phyloP scores from a whole-genome alignment of 2,797 vertebrate species.

The Cossypha polioptera region DNA sequence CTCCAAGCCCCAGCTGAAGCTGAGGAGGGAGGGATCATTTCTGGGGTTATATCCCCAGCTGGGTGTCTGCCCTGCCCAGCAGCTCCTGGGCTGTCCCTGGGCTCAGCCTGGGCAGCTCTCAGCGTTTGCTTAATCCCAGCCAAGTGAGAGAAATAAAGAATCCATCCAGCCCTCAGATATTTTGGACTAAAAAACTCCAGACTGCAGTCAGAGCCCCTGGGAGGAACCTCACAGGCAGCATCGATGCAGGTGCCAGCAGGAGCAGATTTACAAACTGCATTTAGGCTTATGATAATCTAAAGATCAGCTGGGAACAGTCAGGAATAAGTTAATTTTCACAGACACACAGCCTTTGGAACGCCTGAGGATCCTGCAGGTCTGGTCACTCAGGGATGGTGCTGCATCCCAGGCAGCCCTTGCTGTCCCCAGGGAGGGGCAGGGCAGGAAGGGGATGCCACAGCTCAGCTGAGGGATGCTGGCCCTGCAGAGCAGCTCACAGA shows the following conservation, averaged over 20 bases:
- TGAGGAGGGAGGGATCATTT: neutral
- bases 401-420: neutral
- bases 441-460: rapidly evolving
- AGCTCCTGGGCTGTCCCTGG: neutral
- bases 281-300: neutral
- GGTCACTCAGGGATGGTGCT: neutral
- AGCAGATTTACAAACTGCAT: neutral
- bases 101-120: neutral
- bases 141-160: neutral
- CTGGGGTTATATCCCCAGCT: neutral
- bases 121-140: neutral
- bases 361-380: neutral
- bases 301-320: neutral
- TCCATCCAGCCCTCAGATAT: rapidly evolving
- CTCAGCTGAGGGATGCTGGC: neutral
- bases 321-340: neutral
- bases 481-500: neutral
- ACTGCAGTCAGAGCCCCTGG: rapidly evolving
- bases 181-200: neutral
- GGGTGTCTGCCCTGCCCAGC: neutral
- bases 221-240: neutral
- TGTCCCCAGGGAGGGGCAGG: neutral
- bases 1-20: neutral
- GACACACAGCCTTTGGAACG: rapidly evolving
- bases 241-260: neutral